Evolutionary conservation across 2,113 vertebrate species (phyloP), one percentile per base, ranked within the genome.

Genomic region (Aegypius monachus): DNA sequence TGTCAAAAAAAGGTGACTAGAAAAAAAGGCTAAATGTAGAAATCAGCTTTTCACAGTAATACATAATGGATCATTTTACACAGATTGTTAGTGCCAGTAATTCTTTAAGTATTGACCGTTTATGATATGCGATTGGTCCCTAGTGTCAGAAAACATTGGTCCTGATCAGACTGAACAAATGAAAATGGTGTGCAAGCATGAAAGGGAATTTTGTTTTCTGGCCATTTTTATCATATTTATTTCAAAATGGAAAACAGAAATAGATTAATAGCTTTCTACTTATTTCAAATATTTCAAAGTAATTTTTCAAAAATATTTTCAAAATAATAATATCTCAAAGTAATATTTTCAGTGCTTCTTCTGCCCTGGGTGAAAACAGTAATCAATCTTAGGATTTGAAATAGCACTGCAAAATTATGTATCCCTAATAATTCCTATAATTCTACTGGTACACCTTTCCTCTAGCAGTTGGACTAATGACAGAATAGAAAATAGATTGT

Each of bases 101-200:
- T 70, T 89, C 47, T 79, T 78, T 81, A 10, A 29, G 10, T 67
- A 36, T 47, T 5, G 6, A 10, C 11, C 2, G 0, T 2, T 85
- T 71, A 50, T 52, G 26, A 15, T 11, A 38, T 0, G 0, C 0
- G 0, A 10, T 31, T 16, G 0, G 22, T 84, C 16, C 21, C 36
- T 34, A 7, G 4, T 38, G 19, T 62, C 40, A 78, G 8, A 42
- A 50, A 73, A 53, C 26, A 59, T 5, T 38, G 15, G 23, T 78
- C 20, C 38, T 63, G 42, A 36, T 79, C 40, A 87, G 29, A 72
- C 15, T 47, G n/a, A 79, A 16, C 11, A 55, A 67, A 40, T 40
- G 5, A 63, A 93, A 90, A 58, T 16, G 4, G 6, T 40, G 32
- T 38, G 27, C 13, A 50, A 27, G 8, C 6, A 13, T n/a, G 42